These are phyloP conservation scores for Sebastes trivittatus DNA, from an alignment of 2,797 vertebrate species.

Conservation along the genomic window DNA sequence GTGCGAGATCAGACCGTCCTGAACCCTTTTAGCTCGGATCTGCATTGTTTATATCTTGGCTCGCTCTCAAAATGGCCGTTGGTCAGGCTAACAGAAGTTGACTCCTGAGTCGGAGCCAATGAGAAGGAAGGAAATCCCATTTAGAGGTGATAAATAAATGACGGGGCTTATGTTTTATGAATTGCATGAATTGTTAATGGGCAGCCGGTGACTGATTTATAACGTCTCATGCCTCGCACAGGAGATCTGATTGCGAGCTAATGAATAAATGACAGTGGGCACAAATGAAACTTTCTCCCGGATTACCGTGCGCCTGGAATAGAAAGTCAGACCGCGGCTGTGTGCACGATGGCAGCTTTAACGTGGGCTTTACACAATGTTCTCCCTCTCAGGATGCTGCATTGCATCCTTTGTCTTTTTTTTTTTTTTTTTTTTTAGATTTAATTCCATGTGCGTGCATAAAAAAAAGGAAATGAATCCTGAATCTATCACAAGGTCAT, in stretches of 20 bases:
- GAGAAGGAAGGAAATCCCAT: slow-evolving; percentile 82
- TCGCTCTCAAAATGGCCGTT: slow-evolving; percentile 57
- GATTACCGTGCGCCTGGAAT: slow-evolving; percentile 78
- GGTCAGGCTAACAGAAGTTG: slow-evolving; percentile 54
- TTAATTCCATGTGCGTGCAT: slow-evolving; percentile 28
- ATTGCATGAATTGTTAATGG: slow-evolving; percentile 94
- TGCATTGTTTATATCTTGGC: slow-evolving; percentile 38
- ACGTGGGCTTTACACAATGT: not conserved
- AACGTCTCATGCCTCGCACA: slow-evolving; percentile 82
- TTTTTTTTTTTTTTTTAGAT: not conserved
- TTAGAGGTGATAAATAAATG: slow-evolving; percentile 94
- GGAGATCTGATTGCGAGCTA: slow-evolving; percentile 85
- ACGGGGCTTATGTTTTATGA: slow-evolving; percentile 89
- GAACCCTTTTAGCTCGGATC: not conserved
- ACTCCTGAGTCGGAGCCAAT: slow-evolving; percentile 70
- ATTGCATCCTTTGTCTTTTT: not conserved
- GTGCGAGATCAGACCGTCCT: not conserved
- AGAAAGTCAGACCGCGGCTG: slow-evolving; percentile 61
- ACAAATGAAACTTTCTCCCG: slow-evolving; percentile 87
- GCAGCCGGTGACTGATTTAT: slow-evolving; percentile 89
- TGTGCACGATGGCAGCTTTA: not conserved
- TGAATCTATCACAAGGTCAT: slow-evolving; percentile 68
- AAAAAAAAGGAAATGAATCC: slow-evolving; percentile 53
- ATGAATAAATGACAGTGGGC: slow-evolving; percentile 92
- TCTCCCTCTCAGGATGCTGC: not conserved